These are phyloP conservation scores for Triops cancriformis DNA, from an alignment of 1,140 invertebrate species.

Conservation along the genomic window DNA sequence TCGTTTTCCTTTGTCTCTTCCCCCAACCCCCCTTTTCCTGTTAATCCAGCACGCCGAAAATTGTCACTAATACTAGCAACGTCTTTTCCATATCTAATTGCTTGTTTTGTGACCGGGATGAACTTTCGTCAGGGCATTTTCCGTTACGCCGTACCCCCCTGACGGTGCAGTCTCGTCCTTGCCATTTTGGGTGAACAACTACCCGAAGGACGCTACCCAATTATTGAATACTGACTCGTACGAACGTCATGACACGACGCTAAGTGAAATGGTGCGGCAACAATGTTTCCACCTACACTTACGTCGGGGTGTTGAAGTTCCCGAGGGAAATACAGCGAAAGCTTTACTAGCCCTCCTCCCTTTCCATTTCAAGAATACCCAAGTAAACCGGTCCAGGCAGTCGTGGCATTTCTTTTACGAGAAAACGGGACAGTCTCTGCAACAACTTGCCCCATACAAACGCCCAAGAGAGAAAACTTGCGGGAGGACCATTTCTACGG, in stretches of 20 bases:
- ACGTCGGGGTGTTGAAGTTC: background rate
- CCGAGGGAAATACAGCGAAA: conserved; percentile 9
- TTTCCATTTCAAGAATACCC: background rate
- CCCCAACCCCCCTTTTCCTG: too few relatives aligned
- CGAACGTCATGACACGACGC: background rate
- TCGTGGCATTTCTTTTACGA: background rate
- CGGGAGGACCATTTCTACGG: background rate
- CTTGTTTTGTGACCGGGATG: too few relatives aligned
- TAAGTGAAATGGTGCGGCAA: conserved; percentile 13
- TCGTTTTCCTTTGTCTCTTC: too few relatives aligned
- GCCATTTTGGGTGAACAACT: too few relatives aligned
- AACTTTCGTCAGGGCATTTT: too few relatives aligned
- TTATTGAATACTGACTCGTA: conserved; percentile 4
- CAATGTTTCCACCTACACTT: conserved; percentile 7
- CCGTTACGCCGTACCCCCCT: too few relatives aligned
- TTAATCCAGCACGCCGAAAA: too few relatives aligned
- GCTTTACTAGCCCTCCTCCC: background rate
- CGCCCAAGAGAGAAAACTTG: background rate
- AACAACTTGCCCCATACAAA: too few relatives aligned
- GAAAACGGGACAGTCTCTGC: too few relatives aligned
- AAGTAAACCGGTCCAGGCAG: background rate
- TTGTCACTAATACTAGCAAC: too few relatives aligned
- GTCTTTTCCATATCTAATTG: too few relatives aligned
- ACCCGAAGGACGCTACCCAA: background rate
- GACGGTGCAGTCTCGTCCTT: too few relatives aligned